Percentiles rank a stretch among this genome's conserved stretches.
Evolutionary conservation across 2,888 invertebrate genomes (phyloP).

Genomic region (Drosophila tanythrix): DNA sequence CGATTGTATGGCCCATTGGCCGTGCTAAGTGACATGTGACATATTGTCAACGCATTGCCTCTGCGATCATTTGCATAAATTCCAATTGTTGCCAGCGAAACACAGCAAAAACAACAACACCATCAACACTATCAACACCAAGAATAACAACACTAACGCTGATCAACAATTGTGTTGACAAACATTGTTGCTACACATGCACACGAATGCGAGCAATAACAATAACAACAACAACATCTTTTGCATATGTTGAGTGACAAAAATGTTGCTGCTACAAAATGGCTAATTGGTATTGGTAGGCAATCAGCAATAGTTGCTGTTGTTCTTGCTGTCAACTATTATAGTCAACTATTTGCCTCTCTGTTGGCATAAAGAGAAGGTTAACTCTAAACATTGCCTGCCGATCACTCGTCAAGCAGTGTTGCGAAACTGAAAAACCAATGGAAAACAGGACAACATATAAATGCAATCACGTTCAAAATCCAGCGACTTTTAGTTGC

Average conservation of each 20-base stretch:
- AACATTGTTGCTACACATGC: slow-evolving; percentile 80
- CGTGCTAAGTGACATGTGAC: slow-evolving; percentile 81
- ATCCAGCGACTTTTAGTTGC: not conserved
- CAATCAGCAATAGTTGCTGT: slow-evolving; percentile 64
- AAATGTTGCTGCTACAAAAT: slow-evolving; percentile 79
- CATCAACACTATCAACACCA: slow-evolving; percentile 12
- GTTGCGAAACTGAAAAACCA: slow-evolving; percentile 28
- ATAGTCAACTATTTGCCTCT: slow-evolving; percentile 30
- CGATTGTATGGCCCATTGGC: slow-evolving; percentile 59
- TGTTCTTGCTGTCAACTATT: slow-evolving; percentile 28
- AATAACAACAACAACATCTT: slow-evolving; percentile 33
- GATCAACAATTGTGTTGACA: slow-evolving; percentile 75
- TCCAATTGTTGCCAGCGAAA: slow-evolving; percentile 67
- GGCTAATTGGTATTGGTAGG: slow-evolving; percentile 76
- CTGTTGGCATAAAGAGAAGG: slow-evolving; percentile 51
- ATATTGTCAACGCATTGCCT: slow-evolving; percentile 82
- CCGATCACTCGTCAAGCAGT: slow-evolving; percentile 41
- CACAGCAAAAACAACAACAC: slow-evolving; percentile 10
- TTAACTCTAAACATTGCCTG: slow-evolving; percentile 30
- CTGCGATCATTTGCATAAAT: slow-evolving; percentile 81
- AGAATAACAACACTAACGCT: slow-evolving; percentile 22
- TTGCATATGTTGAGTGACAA: slow-evolving; percentile 68
- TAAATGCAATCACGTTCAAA: not conserved
- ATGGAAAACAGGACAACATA: slow-evolving; percentile 10
- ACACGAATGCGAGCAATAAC: slow-evolving; percentile 48